phyloP scores from a whole-genome alignment of 2,113 vertebrate genomes.

The Ginglymostoma cirratum region DNA sequence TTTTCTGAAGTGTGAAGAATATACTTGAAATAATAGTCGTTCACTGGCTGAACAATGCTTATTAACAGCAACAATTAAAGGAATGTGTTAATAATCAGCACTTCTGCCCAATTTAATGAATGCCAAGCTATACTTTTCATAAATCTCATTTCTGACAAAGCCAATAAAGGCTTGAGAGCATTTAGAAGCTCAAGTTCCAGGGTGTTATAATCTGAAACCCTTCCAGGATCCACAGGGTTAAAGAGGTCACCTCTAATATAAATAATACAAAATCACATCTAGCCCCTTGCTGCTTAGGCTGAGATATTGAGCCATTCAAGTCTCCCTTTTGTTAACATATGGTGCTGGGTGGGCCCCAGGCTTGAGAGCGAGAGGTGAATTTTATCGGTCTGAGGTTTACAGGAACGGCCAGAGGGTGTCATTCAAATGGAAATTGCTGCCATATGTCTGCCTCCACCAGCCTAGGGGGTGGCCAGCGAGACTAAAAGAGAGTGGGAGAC shows the following conservation, averaged over 20 bases:
- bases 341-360: slow-evolving; percentile 42
- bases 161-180: not conserved
- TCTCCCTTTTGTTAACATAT: slow-evolving; percentile 34
- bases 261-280: slow-evolving; percentile 44
- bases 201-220: slow-evolving; percentile 33
- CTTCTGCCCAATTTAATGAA: slow-evolving; percentile 23
- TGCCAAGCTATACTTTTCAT: not conserved
- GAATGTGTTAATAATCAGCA: slow-evolving; percentile 26
- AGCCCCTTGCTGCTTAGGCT: slow-evolving; percentile 41
- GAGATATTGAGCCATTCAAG: slow-evolving; percentile 37
- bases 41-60: slow-evolving; percentile 10
- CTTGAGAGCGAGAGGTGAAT: slow-evolving; percentile 41
- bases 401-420: slow-evolving; percentile 46
- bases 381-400: slow-evolving; percentile 38
- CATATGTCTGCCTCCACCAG: slow-evolving; percentile 40
- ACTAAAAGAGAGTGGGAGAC: not conserved
- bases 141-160: slow-evolving; percentile 20
- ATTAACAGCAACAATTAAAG: not conserved
- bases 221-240: slow-evolving; percentile 25
- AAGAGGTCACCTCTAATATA: slow-evolving; percentile 29
- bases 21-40: not conserved
- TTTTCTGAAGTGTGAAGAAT: not conserved
- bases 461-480: slow-evolving; percentile 31
- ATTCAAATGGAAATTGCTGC: slow-evolving; percentile 44
- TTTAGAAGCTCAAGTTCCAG: not conserved